These are phyloP conservation scores for Pseudomyrmex cubaensis DNA, from an alignment of 1,140 invertebrate genomes.

Conservation along the genomic window DNA sequence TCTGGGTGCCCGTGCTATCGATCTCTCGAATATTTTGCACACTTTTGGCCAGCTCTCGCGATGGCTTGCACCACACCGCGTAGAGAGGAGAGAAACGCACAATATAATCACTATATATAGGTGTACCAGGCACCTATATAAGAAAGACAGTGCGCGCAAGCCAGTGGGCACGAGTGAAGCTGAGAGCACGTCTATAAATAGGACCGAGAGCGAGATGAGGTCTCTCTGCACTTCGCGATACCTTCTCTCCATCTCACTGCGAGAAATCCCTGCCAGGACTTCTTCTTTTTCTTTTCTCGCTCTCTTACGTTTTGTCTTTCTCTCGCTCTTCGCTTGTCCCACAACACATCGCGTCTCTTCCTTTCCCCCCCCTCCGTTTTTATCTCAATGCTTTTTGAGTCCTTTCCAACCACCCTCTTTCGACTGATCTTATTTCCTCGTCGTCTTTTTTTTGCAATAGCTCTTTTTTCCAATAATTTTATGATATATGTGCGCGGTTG, in stretches of 20 bases:
- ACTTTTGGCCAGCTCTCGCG: conserved; percentile 66
- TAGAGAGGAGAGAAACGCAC: conserved; percentile 53
- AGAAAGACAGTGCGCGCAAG: conserved; percentile 77
- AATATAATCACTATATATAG: conserved; percentile 67
- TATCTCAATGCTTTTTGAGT: conserved; percentile 4
- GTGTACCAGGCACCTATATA: conserved; percentile 69
- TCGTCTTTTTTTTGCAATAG: no score
- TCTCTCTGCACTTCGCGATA: conserved; percentile 79
- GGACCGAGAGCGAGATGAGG: conserved; percentile 82
- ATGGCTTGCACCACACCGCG: conserved; percentile 35
- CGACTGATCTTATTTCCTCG: no score
- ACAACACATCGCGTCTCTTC: conserved; percentile 23
- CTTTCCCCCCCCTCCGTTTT: conserved; percentile 11
- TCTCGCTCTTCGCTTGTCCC: conserved; percentile 15
- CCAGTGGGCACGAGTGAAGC: conserved; percentile 82
- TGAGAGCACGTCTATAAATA: conserved; percentile 85
- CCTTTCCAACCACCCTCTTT: no score
- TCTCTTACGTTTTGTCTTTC: conserved; percentile 17
- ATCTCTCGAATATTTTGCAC: conserved; percentile 62
- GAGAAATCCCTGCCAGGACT: conserved; percentile 54
- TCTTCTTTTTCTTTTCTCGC: background rate
- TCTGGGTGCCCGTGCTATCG: conserved; percentile 52
- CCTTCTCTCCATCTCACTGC: conserved; percentile 70
- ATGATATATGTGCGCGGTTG: no score
- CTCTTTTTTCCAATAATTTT: no score